Evolutionary conservation across 2,797 vertebrate species (phyloP), one percentile per base, ranked within the genome.

Genomic region (Scolopax rusticola): DNA sequence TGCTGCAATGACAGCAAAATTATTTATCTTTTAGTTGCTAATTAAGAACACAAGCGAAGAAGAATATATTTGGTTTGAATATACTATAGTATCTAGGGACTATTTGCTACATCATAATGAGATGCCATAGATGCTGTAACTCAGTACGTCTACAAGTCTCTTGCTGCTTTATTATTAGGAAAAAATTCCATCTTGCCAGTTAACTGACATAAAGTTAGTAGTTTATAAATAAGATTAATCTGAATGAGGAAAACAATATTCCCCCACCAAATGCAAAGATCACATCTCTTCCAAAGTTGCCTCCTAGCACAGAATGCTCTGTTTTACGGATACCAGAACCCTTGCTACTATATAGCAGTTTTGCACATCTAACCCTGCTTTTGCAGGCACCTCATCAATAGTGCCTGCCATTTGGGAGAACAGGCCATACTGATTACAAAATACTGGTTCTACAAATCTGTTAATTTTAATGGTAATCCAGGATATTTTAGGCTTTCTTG

Each of bases 21-120:
- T 95, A 94, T 97, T 96, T 96, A 83, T 89, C 88, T 95, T 96
- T 83, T 60, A 89, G 68, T 74, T 87, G 54, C 75, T 97, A 96
- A 97, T 97, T 96, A 95, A 96, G 90, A 90, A 91, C 78, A 87
- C 53, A 95, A 92, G 61, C 38, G 84, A 93, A 94, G 80, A 95
- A 63, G 56, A 92, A 83, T 69, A 89, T 17, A 24, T 87, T 95
- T 95, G 70, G 40, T 93, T 91, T 95, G 90, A 91, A 86, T 88
- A 84, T 56, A 65, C 78, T 68, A 3, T 38, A 40, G 16, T 61
- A 73, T 75, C 94, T 56, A 76, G 91, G 85, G 91, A 91, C 56
- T 30, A 75, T 94, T 96, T 84, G 71, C 68, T 61, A 51, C 50
- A 81, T 82, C 79, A 60, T 89, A 95, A 95, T 63, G 59, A 95